Conservation (phyloP, 2,888 invertebrate genomes). For the Mythimna vitellina region DNA sequence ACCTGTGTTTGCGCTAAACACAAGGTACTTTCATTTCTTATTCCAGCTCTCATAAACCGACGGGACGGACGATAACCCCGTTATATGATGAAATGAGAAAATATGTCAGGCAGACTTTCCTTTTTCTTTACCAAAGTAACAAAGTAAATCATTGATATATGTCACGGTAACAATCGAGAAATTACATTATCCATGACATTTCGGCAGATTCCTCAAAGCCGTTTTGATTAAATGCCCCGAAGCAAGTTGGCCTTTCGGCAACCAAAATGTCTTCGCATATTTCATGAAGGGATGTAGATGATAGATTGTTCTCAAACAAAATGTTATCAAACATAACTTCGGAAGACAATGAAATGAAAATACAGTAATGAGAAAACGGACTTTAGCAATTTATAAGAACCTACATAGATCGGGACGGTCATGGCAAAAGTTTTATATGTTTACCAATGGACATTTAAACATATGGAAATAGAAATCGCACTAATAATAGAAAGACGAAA, state of each 20-base stretch:
- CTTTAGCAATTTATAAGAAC: not conserved
- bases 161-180: not conserved
- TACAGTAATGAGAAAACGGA: not conserved
- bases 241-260: slow-evolving; percentile 8
- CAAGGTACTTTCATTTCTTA: no score
- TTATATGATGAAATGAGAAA: no score
- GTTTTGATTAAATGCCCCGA: slow-evolving; percentile 12
- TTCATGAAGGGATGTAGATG: slow-evolving; percentile 6
- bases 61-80: no score
- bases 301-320: slow-evolving; percentile 12
- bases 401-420: not conserved
- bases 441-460: no score
- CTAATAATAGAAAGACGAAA: no score
- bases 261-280: slow-evolving; percentile 10
- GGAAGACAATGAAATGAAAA: slow-evolving; percentile 20
- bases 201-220: not conserved
- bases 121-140: not conserved
- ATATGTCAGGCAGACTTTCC: no score
- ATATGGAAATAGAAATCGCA: no score
- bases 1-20: no score
- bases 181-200: not conserved
- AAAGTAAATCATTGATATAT: not conserved
- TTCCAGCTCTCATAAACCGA: no score
- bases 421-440: no score
- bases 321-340: slow-evolving; percentile 10